Percentiles rank a stretch among this genome's conserved stretches.
Evolutionary conservation across 2,888 invertebrate genomes (phyloP).

Genomic region (Polyommatus icarus): DNA sequence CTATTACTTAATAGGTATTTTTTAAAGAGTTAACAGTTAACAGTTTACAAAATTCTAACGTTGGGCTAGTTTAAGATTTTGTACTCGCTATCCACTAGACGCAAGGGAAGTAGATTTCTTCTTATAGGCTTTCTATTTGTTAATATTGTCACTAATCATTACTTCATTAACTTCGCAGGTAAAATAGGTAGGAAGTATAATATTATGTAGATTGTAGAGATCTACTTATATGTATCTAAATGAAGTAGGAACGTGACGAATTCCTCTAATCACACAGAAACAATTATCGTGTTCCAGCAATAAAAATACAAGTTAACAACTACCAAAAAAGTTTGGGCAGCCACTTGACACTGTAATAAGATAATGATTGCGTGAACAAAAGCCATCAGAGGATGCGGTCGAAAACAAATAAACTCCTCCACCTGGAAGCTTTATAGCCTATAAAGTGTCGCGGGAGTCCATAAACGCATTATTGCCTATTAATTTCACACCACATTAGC

Average conservation of each 20-base stretch:
- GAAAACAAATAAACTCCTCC: constrained; percentile 68
- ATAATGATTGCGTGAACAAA: constrained; percentile 23
- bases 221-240: neutral
- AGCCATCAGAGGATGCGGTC: constrained; percentile 57
- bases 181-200: too few relatives aligned
- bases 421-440: constrained; percentile 72
- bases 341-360: constrained; percentile 27
- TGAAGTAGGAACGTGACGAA: neutral
- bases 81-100: too few relatives aligned
- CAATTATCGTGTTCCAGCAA: neutral
- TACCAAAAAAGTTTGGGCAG: constrained; percentile 13
- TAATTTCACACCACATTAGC: constrained; percentile 81
- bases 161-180: too few relatives aligned
- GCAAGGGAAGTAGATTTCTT: too few relatives aligned
- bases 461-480: constrained; percentile 80
- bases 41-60: too few relatives aligned
- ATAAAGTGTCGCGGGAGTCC: constrained; percentile 74
- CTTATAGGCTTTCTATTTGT: too few relatives aligned
- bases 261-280: neutral
- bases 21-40: too few relatives aligned
- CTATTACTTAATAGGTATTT: too few relatives aligned
- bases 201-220: neutral
- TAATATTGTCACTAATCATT: too few relatives aligned
- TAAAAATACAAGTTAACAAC: constrained; percentile 22
- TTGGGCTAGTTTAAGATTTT: too few relatives aligned